Evolutionary conservation across 2,888 invertebrate genomes (phyloP).

Genomic region (Slavum lentiscoides): DNA sequence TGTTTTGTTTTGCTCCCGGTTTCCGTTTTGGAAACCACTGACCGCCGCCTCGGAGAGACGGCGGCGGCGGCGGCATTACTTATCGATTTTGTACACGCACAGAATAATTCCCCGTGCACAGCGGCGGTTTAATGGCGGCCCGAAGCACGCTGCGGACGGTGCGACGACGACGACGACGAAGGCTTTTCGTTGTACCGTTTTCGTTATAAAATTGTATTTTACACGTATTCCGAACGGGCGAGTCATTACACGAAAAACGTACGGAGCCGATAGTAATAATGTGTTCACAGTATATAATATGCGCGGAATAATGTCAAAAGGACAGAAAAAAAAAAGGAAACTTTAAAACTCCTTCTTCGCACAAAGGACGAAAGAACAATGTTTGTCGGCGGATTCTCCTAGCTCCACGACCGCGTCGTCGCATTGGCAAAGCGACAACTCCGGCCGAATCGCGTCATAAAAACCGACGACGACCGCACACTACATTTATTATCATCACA

Average conservation of each 20-base stretch:
- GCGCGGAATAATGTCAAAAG: neutral
- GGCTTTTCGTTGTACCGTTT: constrained; percentile 17
- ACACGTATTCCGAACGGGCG: neutral
- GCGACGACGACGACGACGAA: neutral
- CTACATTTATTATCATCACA: constrained; percentile 18
- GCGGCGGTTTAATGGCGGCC: constrained; percentile 29
- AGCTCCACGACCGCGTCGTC: neutral
- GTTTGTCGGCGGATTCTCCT: neutral
- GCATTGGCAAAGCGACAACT: constrained; percentile 40
- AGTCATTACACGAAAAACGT: neutral
- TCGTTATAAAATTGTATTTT: neutral
- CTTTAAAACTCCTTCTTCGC: neutral
- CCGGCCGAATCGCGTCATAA: neutral
- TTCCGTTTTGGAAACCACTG: constrained; percentile 48
- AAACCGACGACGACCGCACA: neutral
- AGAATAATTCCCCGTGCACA: constrained; percentile 43
- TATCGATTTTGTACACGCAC: constrained; percentile 53
- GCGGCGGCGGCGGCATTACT: constrained; percentile 27
- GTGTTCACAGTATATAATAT: neutral
- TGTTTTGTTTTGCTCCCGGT: neutral
- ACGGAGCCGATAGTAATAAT: too few species aligned
- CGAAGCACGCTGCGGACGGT: neutral
- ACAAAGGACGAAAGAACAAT: constrained; percentile 13
- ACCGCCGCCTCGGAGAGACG: constrained; percentile 20
- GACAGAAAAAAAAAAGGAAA: neutral